phyloP scores from a whole-genome alignment of 2,888 invertebrate species.

The Carcina quercana region DNA sequence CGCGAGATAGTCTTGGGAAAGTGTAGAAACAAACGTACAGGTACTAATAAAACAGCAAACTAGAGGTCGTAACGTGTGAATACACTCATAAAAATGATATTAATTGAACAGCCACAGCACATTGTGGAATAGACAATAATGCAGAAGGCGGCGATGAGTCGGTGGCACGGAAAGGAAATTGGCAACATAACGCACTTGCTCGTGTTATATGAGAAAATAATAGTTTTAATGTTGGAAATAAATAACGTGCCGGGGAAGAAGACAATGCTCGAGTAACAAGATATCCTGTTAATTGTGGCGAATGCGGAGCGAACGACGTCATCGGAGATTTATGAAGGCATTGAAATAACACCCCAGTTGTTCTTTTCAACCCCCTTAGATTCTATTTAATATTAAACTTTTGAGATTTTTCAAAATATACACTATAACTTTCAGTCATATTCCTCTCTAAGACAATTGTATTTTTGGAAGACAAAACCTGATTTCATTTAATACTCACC shows the following conservation, averaged over 20 bases:
- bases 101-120: slow-evolving; percentile 47
- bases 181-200: slow-evolving; percentile 40
- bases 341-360: slow-evolving; percentile 57
- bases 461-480: too few species aligned
- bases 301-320: slow-evolving; percentile 45
- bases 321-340: slow-evolving; percentile 58
- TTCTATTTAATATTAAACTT: slow-evolving; percentile 24
- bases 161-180: slow-evolving; percentile 55
- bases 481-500: too few species aligned
- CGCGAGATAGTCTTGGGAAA: slow-evolving; percentile 47
- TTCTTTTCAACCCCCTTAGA: slow-evolving; percentile 34
- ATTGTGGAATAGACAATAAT: slow-evolving; percentile 48
- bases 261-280: slow-evolving; percentile 67
- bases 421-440: too few species aligned
- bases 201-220: slow-evolving; percentile 56
- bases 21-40: slow-evolving; percentile 39
- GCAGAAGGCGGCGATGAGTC: slow-evolving; percentile 47
- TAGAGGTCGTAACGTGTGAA: slow-evolving; percentile 46
- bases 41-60: slow-evolving; percentile 34
- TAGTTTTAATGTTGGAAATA: slow-evolving; percentile 66
- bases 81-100: slow-evolving; percentile 49
- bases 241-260: slow-evolving; percentile 57
- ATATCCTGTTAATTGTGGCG: slow-evolving; percentile 64
- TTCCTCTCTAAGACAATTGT: too few species aligned
- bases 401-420: too few species aligned